These are phyloP conservation scores for Nothocercus nigrocapillus DNA, from an alignment of 2,113 vertebrate species.

Conservation along the genomic window DNA sequence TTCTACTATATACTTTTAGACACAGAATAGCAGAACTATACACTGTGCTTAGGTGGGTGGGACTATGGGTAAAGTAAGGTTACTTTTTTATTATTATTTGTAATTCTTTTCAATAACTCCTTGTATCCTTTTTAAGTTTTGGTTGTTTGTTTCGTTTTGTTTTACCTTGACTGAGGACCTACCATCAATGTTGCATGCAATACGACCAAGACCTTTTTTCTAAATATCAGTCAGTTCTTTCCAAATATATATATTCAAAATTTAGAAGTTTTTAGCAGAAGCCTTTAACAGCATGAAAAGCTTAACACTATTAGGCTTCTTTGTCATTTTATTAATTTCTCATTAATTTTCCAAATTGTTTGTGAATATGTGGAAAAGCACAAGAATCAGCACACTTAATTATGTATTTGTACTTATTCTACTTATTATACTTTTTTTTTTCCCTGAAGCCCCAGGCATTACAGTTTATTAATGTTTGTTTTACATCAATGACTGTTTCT, in stretches of 20 bases:
- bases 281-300: too few species aligned
- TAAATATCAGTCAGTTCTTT: neutral
- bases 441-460: neutral
- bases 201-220: neutral
- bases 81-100: neutral
- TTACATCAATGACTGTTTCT: neutral
- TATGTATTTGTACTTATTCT: neutral
- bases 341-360: neutral
- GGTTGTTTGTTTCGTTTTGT: neutral
- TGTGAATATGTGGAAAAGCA: neutral
- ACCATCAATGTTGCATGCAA: neutral
- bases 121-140: too few species aligned
- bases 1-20: neutral
- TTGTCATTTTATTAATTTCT: neutral
- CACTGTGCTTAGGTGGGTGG: neutral
- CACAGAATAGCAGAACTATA: neutral
- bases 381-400: neutral
- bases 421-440: neutral
- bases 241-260: neutral
- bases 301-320: neutral
- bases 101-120: too few species aligned
- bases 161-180: too few species aligned
- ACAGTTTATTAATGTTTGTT: neutral
- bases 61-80: neutral
- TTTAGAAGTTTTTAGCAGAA: too few species aligned